Percentiles rank a stretch among this genome's conserved stretches.
phyloP scores from a whole-genome alignment of 2,797 vertebrate species.

The Molossus molossus region DNA sequence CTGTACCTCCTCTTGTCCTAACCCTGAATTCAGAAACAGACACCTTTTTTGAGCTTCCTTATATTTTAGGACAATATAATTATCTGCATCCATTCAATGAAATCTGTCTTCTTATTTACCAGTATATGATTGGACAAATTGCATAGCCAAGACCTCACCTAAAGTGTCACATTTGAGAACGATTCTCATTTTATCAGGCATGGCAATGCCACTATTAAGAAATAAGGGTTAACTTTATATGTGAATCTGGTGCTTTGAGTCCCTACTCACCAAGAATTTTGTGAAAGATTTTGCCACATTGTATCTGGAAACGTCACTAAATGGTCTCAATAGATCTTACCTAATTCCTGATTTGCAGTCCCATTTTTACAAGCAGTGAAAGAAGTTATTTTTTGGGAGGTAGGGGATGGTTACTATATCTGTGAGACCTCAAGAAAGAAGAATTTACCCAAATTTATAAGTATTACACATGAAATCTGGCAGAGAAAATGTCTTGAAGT shows the following conservation, averaged over 20 bases:
- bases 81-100: not conserved
- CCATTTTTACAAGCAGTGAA: not conserved
- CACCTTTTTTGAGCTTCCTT: not conserved
- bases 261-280: not conserved
- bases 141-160: not conserved
- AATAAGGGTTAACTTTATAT: not conserved
- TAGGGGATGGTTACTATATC: not conserved
- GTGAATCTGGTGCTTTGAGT: not conserved
- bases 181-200: not conserved
- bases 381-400: not conserved
- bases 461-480: not conserved
- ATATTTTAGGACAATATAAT: not conserved
- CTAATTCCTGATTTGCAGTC: not conserved
- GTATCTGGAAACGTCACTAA: not conserved
- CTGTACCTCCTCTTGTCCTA: not conserved
- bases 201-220: not conserved
- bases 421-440: not conserved
- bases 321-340: not conserved
- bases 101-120: not conserved
- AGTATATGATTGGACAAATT: not conserved
- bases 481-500: not conserved
- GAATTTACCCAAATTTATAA: not conserved
- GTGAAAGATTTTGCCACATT: not conserved
- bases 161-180: slow-evolving; percentile 1
- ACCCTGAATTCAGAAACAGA: not conserved